Evolutionary conservation across 2,888 invertebrate genomes (phyloP).

Genomic region (Meta bourneti): DNA sequence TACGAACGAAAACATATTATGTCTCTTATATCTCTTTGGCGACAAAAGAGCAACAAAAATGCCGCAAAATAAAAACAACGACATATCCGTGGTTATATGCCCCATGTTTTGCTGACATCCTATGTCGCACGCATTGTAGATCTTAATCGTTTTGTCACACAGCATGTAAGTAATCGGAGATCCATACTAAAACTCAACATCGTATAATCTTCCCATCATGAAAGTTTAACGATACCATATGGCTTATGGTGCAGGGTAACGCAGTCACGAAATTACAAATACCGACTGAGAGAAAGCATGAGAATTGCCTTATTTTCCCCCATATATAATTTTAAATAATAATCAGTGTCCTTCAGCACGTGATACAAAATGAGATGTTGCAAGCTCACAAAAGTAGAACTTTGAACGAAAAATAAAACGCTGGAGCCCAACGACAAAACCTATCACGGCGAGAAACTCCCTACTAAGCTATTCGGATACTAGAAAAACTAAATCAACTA

Average conservation of each 20-base stretch:
- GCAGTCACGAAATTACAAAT: slow-evolving; percentile 48
- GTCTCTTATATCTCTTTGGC: background rate
- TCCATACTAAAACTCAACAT: slow-evolving; percentile 22
- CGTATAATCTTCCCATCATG: slow-evolving; percentile 54
- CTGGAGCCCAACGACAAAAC: background rate
- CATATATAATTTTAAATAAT: slow-evolving; percentile 38
- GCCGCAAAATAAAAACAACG: slow-evolving; percentile 16
- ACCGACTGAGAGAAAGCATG: background rate
- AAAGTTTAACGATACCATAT: slow-evolving; percentile 41
- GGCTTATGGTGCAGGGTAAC: background rate
- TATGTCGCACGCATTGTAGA: slow-evolving; percentile 49
- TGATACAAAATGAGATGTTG: background rate
- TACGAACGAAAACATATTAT: slow-evolving; percentile 44
- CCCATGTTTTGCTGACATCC: slow-evolving; percentile 42
- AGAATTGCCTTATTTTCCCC: slow-evolving; percentile 18
- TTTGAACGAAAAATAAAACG: background rate
- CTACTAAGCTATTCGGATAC: too few species aligned
- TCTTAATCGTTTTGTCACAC: slow-evolving; percentile 71
- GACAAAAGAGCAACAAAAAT: background rate
- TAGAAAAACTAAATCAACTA: too few species aligned
- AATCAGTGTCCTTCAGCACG: slow-evolving; percentile 2
- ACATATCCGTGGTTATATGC: slow-evolving; percentile 1
- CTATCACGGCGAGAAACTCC: too few species aligned
- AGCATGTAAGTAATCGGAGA: slow-evolving; percentile 20
- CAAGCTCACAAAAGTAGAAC: background rate